Evolutionary conservation across 2,113 vertebrate genomes (phyloP).

Genomic region (Clarias gariepinus): DNA sequence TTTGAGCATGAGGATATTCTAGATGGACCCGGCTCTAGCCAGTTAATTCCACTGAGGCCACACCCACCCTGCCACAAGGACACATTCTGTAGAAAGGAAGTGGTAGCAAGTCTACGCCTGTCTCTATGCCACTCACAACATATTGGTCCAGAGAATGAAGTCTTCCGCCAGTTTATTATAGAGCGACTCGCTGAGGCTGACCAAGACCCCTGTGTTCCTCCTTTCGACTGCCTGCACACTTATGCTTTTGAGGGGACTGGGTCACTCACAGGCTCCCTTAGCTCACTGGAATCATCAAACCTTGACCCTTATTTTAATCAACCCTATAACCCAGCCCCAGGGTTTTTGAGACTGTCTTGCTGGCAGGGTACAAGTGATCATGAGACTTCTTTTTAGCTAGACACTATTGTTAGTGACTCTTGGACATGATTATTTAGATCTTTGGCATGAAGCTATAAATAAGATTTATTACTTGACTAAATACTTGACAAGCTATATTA

Average conservation of each 20-base stretch:
- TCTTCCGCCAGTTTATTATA: conserved; percentile 86
- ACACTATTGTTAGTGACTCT: neutral
- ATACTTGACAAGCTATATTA: neutral
- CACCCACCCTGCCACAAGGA: conserved; percentile 60
- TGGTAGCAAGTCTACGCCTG: conserved; percentile 76
- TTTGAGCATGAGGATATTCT: conserved; percentile 71
- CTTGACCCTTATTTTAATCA: conserved; percentile 66
- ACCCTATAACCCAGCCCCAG: conserved; percentile 66
- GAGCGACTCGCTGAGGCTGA: conserved; percentile 87
- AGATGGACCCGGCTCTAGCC: conserved; percentile 71
- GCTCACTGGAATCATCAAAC: conserved; percentile 78
- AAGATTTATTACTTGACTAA: neutral
- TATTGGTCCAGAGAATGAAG: conserved; percentile 81
- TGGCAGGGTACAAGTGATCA: conserved; percentile 65
- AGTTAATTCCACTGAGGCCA: conserved; percentile 73
- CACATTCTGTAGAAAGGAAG: conserved; percentile 64
- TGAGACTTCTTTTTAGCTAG: conserved; percentile 66
- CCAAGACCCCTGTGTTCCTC: conserved; percentile 76
- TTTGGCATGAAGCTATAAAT: neutral
- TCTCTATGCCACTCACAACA: conserved; percentile 82
- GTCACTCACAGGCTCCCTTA: conserved; percentile 85
- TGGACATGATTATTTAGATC: neutral
- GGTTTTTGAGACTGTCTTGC: conserved; percentile 70
- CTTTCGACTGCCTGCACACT: conserved; percentile 83
- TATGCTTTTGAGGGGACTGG: conserved; percentile 86